Base-by-base conservation (phyloP, 2,797 vertebrate species). In the Natrix natrix region DNA sequence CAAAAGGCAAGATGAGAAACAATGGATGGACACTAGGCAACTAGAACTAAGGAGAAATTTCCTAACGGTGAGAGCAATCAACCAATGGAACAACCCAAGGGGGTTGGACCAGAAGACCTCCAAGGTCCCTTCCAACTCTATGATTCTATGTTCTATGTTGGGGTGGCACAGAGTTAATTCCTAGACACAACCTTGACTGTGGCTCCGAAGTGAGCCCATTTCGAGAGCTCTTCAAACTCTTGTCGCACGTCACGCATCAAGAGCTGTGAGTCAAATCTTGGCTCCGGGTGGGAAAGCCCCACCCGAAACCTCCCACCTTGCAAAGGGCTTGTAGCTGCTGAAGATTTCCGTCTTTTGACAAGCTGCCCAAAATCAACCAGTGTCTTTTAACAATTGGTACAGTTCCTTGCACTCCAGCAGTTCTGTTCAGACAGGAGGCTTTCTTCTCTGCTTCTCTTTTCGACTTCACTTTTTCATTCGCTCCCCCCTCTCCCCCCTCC, bases 251-350 rank as follows among this genome's bases (percentile, higher is more conserved):
- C 92, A 86, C 93, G 90, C 24, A 32, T 78, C 93, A 92, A 90
- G 69, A 91, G 92, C 1, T 95, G 91, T 95, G 94, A 96, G 88
- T 96, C 37, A 95, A 94, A 94, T 92, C 95, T 96, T 98, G 97
- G 95, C 96, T 96, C 95, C 95, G 89, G 90, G 66, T 74, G 95
- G 63, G 66, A 20, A 93, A 96, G 63, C 96, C 96, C 94, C 97
- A 97, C 97, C 97, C 96, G 93, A 97, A 97, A 98, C 98, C 98
- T 98, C 98, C 98, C 98, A 98, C 97, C 56, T 90, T 7, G 98
- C 96, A 97, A 96, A 97, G 92, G 96, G 98, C 95, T 98, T 6
- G 1, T 97, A 95, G 97, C 95, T 94, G 97, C 94, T 96, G 95
- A 91, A 93, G 93, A 94, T 97, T 96, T 97, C 95, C 96, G 95